Evolutionary conservation across 2,113 vertebrate species (phyloP).

Genomic region (Chitala chitala): DNA sequence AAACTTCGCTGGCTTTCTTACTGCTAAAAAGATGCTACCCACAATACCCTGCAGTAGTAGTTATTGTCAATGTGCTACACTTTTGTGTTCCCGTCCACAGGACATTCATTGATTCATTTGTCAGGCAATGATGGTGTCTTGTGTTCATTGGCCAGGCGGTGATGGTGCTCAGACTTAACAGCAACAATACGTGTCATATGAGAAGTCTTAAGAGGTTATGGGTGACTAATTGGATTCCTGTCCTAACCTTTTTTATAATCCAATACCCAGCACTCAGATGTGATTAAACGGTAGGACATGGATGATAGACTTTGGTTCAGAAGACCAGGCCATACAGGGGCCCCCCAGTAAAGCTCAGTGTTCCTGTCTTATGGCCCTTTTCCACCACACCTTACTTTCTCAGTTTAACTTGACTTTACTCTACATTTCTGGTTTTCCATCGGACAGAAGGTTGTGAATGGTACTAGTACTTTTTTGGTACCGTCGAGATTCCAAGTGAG

Average conservation of each 20-base stretch:
- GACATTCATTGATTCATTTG: neutral
- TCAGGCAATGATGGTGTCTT: neutral
- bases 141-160: too few relatives aligned
- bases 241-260: neutral
- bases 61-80: neutral
- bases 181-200: neutral
- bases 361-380: too few relatives aligned
- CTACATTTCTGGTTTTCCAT: too few relatives aligned
- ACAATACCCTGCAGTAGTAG: too few relatives aligned
- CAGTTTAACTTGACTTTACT: too few relatives aligned
- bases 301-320: neutral
- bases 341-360: neutral
- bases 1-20: too few relatives aligned
- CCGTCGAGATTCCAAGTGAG: too few relatives aligned
- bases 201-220: neutral
- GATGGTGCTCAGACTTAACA: slow-evolving; percentile 1
- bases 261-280: neutral
- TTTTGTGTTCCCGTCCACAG: neutral
- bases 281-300: neutral
- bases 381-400: too few relatives aligned
- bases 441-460: too few relatives aligned
- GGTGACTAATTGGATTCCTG: slow-evolving; percentile 21
- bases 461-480: too few relatives aligned
- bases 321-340: neutral
- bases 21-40: too few relatives aligned